Base-by-base conservation (phyloP, 2,888 invertebrate species). In the Synergus japonicus region DNA sequence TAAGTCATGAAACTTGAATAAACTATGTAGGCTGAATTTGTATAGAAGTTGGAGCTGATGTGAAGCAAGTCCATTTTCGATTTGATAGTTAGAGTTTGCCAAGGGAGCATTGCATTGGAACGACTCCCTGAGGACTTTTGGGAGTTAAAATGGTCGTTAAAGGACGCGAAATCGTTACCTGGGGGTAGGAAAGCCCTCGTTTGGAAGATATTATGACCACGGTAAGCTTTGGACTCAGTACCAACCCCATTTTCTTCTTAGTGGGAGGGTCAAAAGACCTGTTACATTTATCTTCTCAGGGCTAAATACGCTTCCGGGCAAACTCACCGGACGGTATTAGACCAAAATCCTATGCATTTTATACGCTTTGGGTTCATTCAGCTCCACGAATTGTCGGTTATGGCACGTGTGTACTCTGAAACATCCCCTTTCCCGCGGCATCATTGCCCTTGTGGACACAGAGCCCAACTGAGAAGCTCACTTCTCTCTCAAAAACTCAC, bases 301-400 rank as follows among this genome's bases (percentile, higher is more conserved):
- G 80, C 85, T 89, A 89, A 89, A 89, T 88, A 89, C 86, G 87
- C 86, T 86, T 85, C 78, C 85, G 82, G 83, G 86, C 83, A 87
- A 88, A 87, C 87, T 85, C 86, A 83, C 85, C 82, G 83, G 85
- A 79, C 86, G 80, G 85, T 86, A 88, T 89, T 88, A 87, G 85
- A 88, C 87, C 85, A 86, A 90, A 91, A 90, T 90, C 88, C 90
- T 88, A 91, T 91, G 91, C 91, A 91, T 91, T 91, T 91, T 91
- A 91, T 91, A 91, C 86, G 85, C 89, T 87, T 81, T 83, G 79
- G 83, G 86, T 87, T 90, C 89, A 91, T 91, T 91, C 89, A 89
- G 84, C 85, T 83, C 83, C 83, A 80, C 83, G 84, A 81, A 86
- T 87, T 85, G 86, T 85, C 84, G 85, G 86, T 86, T 88, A 87